Evolutionary conservation across 1,140 invertebrate species (phyloP).

Genomic region (Lepidostoma basale): DNA sequence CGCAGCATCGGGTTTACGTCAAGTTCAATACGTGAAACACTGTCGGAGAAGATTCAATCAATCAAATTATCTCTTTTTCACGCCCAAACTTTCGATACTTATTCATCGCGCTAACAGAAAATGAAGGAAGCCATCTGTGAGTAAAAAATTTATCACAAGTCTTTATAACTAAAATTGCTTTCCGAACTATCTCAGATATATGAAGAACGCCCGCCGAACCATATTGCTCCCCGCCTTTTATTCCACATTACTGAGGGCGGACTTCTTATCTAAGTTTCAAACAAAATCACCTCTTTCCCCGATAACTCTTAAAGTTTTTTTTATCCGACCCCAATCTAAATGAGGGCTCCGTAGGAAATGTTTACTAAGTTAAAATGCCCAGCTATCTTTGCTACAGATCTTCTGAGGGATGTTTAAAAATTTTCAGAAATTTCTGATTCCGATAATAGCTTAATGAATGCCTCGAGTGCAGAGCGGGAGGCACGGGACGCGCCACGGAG

Average conservation of each 20-base stretch:
- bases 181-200: conserved; percentile 18
- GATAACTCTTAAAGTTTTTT: conserved; percentile 26
- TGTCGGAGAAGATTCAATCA: conserved; percentile 1
- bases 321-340: conserved; percentile 23
- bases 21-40: background rate
- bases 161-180: conserved; percentile 26
- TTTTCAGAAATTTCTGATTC: conserved; percentile 9
- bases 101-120: conserved; percentile 3
- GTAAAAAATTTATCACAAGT: conserved; percentile 20
- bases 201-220: conserved; percentile 17
- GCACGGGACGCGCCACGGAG: background rate
- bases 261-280: conserved; percentile 20
- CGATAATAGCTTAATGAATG: conserved; percentile 24
- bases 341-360: conserved; percentile 22
- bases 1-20: no score
- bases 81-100: conserved; percentile 1
- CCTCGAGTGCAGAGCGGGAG: background rate
- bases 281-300: conserved; percentile 22
- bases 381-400: conserved; percentile 15
- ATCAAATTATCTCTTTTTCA: conserved; percentile 14
- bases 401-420: conserved; percentile 14
- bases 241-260: conserved; percentile 14
- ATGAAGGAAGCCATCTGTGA: conserved; percentile 7
- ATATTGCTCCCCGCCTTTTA: conserved; percentile 7
- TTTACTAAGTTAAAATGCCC: conserved; percentile 23